phyloP scores from a whole-genome alignment of 2,888 invertebrate genomes.

The Dryadula phaetusa region DNA sequence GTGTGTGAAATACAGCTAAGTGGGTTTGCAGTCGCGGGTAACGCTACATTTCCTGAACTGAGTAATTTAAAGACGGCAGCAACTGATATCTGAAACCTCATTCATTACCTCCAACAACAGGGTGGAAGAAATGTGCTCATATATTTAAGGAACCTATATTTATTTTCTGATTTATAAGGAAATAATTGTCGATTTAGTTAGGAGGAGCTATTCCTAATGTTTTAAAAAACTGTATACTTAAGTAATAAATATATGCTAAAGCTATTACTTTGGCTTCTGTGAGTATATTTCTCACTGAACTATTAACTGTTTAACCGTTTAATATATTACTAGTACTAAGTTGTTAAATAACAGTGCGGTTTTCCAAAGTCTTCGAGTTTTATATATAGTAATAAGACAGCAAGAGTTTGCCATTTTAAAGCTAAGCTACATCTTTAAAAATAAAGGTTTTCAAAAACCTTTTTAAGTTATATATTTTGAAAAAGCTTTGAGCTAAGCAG shows the following conservation, averaged over 20 bases:
- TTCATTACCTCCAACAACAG: slow-evolving; percentile 77
- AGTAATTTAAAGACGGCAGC: slow-evolving; percentile 79
- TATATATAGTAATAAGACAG: too few species aligned
- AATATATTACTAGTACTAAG: neutral
- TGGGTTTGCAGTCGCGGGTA: slow-evolving; percentile 74
- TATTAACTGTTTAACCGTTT: neutral
- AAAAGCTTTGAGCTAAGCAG: too few species aligned
- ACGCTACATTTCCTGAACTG: slow-evolving; percentile 74
- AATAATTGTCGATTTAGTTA: slow-evolving; percentile 12
- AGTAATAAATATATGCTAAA: neutral
- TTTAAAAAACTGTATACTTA: neutral
- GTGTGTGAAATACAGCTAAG: slow-evolving; percentile 73
- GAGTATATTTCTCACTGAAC: neutral
- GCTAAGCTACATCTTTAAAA: too few species aligned
- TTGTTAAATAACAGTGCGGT: neutral
- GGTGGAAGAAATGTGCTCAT: slow-evolving; percentile 70
- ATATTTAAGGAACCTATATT: slow-evolving; percentile 78
- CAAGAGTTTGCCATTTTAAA: too few species aligned
- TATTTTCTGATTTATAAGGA: slow-evolving; percentile 75
- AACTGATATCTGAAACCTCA: slow-evolving; percentile 74
- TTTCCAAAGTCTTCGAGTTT: neutral
- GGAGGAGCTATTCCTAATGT: neutral
- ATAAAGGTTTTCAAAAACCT: too few species aligned
- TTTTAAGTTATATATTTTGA: too few species aligned
- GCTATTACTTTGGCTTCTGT: neutral